A percentile compares a stretch with the other conserved stretches of the same genome.
phyloP scores from a whole-genome alignment of 2,888 invertebrate genomes.

The Athripsodes cinereus region DNA sequence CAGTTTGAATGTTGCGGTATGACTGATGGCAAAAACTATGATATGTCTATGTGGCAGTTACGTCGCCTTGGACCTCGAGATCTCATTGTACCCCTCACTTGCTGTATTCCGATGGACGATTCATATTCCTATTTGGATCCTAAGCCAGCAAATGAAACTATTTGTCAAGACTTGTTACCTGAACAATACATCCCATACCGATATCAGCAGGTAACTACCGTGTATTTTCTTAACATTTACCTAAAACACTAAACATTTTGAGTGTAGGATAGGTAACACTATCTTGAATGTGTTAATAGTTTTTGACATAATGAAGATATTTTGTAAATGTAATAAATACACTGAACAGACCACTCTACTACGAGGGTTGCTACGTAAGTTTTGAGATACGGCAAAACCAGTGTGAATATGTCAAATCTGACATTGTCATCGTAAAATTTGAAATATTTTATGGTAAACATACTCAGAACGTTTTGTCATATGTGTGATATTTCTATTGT shows the following conservation, averaged over 20 bases:
- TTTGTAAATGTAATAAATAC: no score
- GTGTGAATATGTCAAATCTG: no score
- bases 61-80: slow-evolving; percentile 66
- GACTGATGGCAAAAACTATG: slow-evolving; percentile 71
- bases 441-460: no score
- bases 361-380: no score
- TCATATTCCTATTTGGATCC: slow-evolving; percentile 66
- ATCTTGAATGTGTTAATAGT: background rate
- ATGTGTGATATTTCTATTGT: no score
- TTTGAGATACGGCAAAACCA: no score
- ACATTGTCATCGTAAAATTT: no score
- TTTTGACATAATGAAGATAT: background rate
- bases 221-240: background rate
- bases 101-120: slow-evolving; percentile 61
- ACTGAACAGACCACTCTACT: no score
- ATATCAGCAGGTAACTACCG: slow-evolving; percentile 49
- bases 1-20: slow-evolving; percentile 79
- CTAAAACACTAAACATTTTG: background rate
- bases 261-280: no score
- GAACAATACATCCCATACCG: slow-evolving; percentile 52
- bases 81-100: slow-evolving; percentile 61
- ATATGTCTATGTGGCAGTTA: slow-evolving; percentile 73
- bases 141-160: slow-evolving; percentile 60
- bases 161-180: slow-evolving; percentile 62
- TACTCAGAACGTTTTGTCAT: no score